A percentile compares a stretch with the other conserved stretches of the same genome.
Conservation (phyloP, 2,797 vertebrate species). For the Melanotaenia nigrans region DNA sequence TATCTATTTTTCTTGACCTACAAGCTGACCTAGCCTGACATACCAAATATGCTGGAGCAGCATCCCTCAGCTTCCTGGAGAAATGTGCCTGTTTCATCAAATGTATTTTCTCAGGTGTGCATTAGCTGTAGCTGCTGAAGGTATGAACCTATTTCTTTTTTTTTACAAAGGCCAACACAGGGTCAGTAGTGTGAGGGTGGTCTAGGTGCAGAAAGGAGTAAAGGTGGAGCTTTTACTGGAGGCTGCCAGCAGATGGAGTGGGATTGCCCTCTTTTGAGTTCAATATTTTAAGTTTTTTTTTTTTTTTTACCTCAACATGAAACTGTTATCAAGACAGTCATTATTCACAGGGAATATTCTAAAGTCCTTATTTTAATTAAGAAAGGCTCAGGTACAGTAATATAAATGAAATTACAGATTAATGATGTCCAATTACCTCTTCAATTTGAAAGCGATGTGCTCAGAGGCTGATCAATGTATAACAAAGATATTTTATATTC, state of each 20-base stretch:
- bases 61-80: slow-evolving; percentile 16
- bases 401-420: neutral
- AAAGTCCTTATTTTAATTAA: neutral
- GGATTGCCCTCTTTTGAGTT: slow-evolving; percentile 68
- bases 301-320: slow-evolving; percentile 30
- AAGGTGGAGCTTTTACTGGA: slow-evolving; percentile 35
- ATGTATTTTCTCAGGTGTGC: slow-evolving; percentile 71
- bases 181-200: slow-evolving; percentile 76
- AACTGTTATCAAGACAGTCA: neutral
- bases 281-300: neutral
- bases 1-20: too few species aligned
- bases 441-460: neutral
- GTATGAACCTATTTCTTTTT: slow-evolving; percentile 36
- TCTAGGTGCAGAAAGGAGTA: slow-evolving; percentile 28
- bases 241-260: slow-evolving; percentile 49
- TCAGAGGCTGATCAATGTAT: neutral
- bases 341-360: neutral
- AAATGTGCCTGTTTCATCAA: slow-evolving; percentile 28
- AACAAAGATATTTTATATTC: neutral
- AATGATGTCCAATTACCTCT: neutral
- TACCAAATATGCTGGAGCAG: slow-evolving; percentile 28
- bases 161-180: slow-evolving; percentile 63
- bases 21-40: neutral
- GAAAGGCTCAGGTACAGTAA: neutral
- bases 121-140: slow-evolving; percentile 32